Base-by-base conservation (phyloP, 2,113 vertebrate genomes). In the Numida meleagris region DNA sequence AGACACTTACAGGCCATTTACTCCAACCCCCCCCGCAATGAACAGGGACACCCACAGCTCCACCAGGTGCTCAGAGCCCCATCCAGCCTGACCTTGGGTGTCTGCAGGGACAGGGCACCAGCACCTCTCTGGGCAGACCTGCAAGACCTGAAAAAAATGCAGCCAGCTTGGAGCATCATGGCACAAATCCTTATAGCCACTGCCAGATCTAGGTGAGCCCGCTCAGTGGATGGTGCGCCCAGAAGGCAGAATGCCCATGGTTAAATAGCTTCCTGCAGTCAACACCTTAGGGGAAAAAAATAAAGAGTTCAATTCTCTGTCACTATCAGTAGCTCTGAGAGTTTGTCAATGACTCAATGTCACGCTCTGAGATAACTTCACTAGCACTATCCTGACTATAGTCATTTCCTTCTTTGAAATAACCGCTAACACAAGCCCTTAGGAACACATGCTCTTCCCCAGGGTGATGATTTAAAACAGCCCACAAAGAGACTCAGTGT, bases 341-440 rank as follows among this genome's bases (percentile, higher is more conserved):
- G 29, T 15, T 91, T 89, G 78, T 24, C 55, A 73, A 38, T 77
- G 89, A 93, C 34, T 74, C 93, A 89, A 42, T 50, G 48, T 53
- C 38, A 42, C 24, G 53, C 36, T 73, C 45, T 59, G 78, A 80
- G 42, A 46, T 67, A 88, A 94, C 70, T 53, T 90, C 83, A 51
- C 25, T 21, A 29, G 34, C 72, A 65, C 34, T 90, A 19, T 34
- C 24, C 53, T 33, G 33, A 34, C 36, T 82, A 33, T 81, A 86
- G 42, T 71, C 1, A 91, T 51, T 86, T 92, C 85, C 82, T 93
- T 77, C 51, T 21, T 1, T 71, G 63, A 92, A 91, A 73, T 16
- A 70, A 0, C 0, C 40, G 46, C 80, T 43, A 70, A 86, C 95
- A 82, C 15, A 82, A 77, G 79, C 82, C 45, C 34, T 82, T 53